Conservation (phyloP, 2,888 invertebrate species). For the Orthosia gothica region DNA sequence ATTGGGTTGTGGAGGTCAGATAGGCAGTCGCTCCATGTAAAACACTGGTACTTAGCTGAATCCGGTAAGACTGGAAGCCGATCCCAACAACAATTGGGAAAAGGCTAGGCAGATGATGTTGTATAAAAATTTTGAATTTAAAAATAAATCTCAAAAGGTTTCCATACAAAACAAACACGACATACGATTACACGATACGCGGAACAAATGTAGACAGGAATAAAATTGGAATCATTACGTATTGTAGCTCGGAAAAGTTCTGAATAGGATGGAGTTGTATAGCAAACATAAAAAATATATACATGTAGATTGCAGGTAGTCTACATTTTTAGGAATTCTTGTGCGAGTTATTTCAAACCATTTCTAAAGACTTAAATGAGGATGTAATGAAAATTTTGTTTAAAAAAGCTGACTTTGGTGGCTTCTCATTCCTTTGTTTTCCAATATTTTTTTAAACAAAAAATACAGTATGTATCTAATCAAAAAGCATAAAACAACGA, state of each 20-base stretch:
- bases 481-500: too few relatives aligned
- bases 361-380: not conserved
- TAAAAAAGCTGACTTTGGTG: too few relatives aligned
- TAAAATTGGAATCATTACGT: constrained; percentile 40
- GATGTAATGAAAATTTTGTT: too few relatives aligned
- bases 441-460: too few relatives aligned
- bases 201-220: constrained; percentile 30
- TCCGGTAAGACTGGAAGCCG: too few relatives aligned
- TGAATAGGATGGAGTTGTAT: constrained; percentile 26
- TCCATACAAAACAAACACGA: constrained; percentile 10
- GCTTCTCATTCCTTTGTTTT: too few relatives aligned
- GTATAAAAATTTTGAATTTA: not conserved
- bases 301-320: not conserved
- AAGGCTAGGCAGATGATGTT: too few relatives aligned
- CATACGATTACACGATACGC: not conserved
- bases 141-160: constrained; percentile 15
- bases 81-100: too few relatives aligned
- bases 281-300: constrained; percentile 2
- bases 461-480: too few relatives aligned
- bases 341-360: not conserved
- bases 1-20: too few relatives aligned
- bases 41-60: too few relatives aligned
- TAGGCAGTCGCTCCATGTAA: too few relatives aligned
- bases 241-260: constrained; percentile 7
- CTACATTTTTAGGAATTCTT: not conserved